Evolutionary conservation across 37 sponge, comb jelly and placozoan genomes (phyloP).

Genomic region (Bolinopsis microptera): DNA sequence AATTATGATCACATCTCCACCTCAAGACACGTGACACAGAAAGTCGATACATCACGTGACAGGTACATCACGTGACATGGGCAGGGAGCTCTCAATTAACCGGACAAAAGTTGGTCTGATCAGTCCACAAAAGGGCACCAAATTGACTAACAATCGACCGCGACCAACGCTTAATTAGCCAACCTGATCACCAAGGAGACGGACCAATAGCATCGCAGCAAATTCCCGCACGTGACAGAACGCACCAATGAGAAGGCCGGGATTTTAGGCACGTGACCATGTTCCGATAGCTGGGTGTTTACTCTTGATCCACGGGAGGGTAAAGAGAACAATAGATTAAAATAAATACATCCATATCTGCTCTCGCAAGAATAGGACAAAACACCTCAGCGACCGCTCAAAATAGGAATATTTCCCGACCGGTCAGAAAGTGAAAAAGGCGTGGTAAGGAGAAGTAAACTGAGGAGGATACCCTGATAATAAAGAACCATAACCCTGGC

Average conservation of each 20-base stretch:
- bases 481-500: too few species aligned
- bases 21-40: background rate
- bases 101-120: background rate
- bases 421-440: too few species aligned
- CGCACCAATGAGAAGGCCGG: conserved; percentile 23
- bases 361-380: too few species aligned
- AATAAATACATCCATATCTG: background rate
- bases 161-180: background rate
- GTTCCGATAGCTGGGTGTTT: background rate
- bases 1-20: background rate
- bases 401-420: too few species aligned
- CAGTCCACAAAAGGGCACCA: conserved; percentile 12
- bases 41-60: background rate
- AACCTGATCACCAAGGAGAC: background rate
- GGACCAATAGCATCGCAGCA: background rate
- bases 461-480: too few species aligned
- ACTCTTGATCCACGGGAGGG: background rate
- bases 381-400: too few species aligned
- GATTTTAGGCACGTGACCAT: background rate
- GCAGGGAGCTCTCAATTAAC: background rate
- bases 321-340: background rate
- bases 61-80: background rate
- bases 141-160: conserved; percentile 47
- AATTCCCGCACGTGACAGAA: background rate
- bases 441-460: too few species aligned